A percentile compares a stretch with the other conserved stretches of the same genome.
phyloP scores from a whole-genome alignment of 30 jellyfish, hydroid and myxozoan genomes.

The Morbakka virulenta region DNA sequence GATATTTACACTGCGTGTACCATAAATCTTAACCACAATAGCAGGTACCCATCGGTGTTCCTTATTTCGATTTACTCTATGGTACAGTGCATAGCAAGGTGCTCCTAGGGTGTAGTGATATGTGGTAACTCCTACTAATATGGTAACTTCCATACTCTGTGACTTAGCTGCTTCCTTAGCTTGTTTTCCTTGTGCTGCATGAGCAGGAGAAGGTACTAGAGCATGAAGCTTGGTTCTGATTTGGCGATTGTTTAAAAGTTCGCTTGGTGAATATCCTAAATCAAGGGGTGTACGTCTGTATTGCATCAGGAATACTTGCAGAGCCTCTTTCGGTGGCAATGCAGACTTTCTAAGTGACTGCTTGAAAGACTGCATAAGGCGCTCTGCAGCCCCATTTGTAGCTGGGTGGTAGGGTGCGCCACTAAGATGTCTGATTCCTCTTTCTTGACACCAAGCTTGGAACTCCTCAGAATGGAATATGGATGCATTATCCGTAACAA shows the following conservation, averaged over 20 bases:
- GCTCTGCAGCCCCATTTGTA: too few species aligned
- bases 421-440: too few species aligned
- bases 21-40: neutral
- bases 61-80: slow-evolving; percentile 18
- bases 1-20: slow-evolving; percentile 9
- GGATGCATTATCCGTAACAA: too few species aligned
- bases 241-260: slow-evolving; percentile 13
- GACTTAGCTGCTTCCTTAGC: too few species aligned
- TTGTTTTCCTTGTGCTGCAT: too few species aligned
- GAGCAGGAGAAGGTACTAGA: slow-evolving; percentile 11
- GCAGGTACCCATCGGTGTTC: slow-evolving; percentile 52
- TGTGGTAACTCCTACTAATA: too few species aligned
- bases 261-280: slow-evolving; percentile 10
- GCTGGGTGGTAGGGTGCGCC: too few species aligned
- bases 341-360: neutral
- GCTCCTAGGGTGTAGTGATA: slow-evolving; percentile 6
- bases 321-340: neutral
- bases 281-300: slow-evolving; percentile 15
- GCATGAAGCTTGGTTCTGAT: neutral
- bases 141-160: too few species aligned
- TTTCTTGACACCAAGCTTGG: too few species aligned
- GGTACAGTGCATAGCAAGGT: slow-evolving; percentile 35
- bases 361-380: slow-evolving; percentile 15
- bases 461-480: too few species aligned
- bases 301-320: slow-evolving; percentile 24